Evolutionary conservation across 2,113 vertebrate species (phyloP), one percentile per base, ranked within the genome.

Genomic region (Labeo catla): DNA sequence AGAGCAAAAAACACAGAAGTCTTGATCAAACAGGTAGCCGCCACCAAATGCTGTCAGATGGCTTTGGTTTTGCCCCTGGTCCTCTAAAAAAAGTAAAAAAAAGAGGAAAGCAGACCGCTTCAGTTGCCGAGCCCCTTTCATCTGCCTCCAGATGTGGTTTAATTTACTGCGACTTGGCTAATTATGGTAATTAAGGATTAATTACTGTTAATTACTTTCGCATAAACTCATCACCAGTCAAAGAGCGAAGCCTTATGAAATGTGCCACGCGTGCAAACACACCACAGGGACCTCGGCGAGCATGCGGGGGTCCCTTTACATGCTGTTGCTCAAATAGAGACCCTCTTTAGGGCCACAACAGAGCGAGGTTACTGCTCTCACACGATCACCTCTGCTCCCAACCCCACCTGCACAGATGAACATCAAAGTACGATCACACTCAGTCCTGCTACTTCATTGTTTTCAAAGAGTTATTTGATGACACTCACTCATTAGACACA

Each of bases 151-250:
- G 98, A 99, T 99, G 98, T 99, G 97, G 96, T 97, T 99, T 99
- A 99, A 99, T 99, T 99, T 99, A 99, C 97, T 99, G 98, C 97
- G 96, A 98, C 98, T 99, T 96, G 95, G 97, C 97, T 99, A 99
- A 99, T 99, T 99, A 98, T 98, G 98, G 97, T 99, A 99, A 99
- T 99, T 99, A 99, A 99, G 97, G 97, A 99, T 99, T 99, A 99
- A 99, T 99, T 99, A 97, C 97, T 97, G 97, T 99, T 99, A 99
- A 99, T 99, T 99, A 99, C 97, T 97, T 97, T 97, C 96, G 96
- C 98, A 99, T 99, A 99, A 99, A 99, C 97, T 99, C 97, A 97
- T 98, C 95, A 97, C 97, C 97, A 99, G 98, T 98, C 98, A 98
- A 97, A 99, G 98, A 98, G 97, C 96, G 94, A 93, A 95, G 97